Percentiles rank a stretch among this genome's conserved stretches.
phyloP scores from a whole-genome alignment of 2,113 vertebrate genomes.

The Indicator maculatus region DNA sequence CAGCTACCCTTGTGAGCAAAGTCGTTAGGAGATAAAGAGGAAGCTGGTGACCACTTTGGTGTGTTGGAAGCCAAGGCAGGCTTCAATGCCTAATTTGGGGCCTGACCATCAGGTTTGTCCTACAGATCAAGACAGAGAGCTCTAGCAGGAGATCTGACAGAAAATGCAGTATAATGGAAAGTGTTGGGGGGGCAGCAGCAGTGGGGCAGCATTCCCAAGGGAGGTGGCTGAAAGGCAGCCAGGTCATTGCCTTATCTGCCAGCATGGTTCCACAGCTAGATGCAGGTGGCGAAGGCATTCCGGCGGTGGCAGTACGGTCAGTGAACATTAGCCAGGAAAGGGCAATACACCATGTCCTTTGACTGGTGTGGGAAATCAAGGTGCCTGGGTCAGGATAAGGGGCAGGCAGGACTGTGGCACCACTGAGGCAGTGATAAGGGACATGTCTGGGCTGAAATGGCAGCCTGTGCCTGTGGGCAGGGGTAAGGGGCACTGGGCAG shows the following conservation, averaged over 20 bases:
- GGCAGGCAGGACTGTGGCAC: neutral
- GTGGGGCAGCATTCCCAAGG: neutral
- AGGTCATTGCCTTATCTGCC: accelerated
- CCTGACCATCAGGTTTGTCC: neutral
- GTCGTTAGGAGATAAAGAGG: neutral
- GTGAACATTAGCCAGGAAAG: accelerated
- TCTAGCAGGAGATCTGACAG: neutral
- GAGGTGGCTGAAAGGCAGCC: neutral
- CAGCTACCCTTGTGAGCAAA: neutral
- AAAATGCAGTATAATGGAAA: neutral
- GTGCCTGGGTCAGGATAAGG: neutral
- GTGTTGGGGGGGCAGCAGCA: neutral
- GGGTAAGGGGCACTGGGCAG: too few species aligned
- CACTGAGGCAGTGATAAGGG: accelerated
- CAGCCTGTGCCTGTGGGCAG: neutral
- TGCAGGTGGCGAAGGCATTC: neutral
- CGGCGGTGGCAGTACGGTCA: neutral
- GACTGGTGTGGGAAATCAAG: neutral
- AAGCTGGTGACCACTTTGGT: neutral
- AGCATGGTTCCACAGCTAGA: neutral
- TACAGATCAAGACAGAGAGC: neutral
- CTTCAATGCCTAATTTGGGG: neutral
- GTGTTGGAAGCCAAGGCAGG: neutral
- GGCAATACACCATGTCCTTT: neutral
- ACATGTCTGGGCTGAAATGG: neutral